Base-by-base conservation (phyloP, 2,888 invertebrate species). In the Agrypnus murinus region DNA sequence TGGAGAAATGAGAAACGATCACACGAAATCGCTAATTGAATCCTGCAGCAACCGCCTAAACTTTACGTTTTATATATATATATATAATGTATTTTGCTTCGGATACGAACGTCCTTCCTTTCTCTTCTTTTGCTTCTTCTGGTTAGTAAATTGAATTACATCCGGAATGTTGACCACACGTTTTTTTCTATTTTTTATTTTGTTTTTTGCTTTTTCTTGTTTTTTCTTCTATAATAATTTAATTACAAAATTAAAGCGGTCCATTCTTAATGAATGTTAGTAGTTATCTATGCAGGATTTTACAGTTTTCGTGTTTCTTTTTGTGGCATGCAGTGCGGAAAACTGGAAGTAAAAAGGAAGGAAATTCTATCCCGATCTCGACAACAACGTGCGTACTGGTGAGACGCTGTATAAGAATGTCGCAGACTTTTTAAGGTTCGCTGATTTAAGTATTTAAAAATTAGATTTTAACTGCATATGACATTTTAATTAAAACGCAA, bases 1-100 rank as follows among this genome's bases (percentile, higher is more conserved):
- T 19, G 38, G 58, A 58, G 40, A 58, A 58, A 36, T 19, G 58
- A n/a, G n/a, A 58, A 58, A 58, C 38, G 58, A 58, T 40, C 58
- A 40, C 58, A 25, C 58, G n/a, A 38, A 40, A 25, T 38, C 58
- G 25, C 40, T 58, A 58, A 58, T 58, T 58, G 58, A 58, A 58
- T 58, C 17, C 19, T 38, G 58, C 4, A 57, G 36, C n/a, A n/a
- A n/a, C 25, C 58, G 40, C 58, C 58, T 40, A 38, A 45, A 40
- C 38, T 58, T 25, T n/a, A 5, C 31, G 31, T 25, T 25, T 25
- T 25, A 25, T 25, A 25, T 5, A 3, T 5, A 5, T 25, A 25
- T 25, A 25, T 25, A 25, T 25, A n/a, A n/a, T n/a, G n/a, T n/a
- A n/a, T n/a, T n/a, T n/a, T 5, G 5, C 25, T 25, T 3, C 25